Evolutionary conservation across 1,140 invertebrate species (phyloP), one percentile per base, ranked within the genome.

Genomic region (Drosophila sulfurigaster): DNA sequence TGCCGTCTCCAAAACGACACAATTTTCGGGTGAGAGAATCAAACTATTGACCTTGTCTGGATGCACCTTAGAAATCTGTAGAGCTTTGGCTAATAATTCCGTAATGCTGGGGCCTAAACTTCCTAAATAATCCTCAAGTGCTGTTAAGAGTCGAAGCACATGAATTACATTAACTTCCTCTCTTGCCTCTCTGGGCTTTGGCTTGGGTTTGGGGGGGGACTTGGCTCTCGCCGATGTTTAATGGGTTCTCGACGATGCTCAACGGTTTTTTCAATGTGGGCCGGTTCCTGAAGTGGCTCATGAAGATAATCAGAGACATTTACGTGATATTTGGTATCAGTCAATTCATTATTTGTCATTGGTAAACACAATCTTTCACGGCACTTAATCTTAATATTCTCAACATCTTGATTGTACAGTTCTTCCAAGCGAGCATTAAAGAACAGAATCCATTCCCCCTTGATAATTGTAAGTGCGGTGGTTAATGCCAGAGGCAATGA

Each of bases 391-490:
- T 91, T 92, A 2, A 92, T 82, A 20, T 80, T 71, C 57, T 91
- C 79, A n/a, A 91, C 57, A 13, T 77, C 81, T 51, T 95, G 94
- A 15, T 94, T 94, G 81, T 96, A 95, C 1, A 97, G 91, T 71
- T 96, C 95, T 28, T 95, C 94, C 94, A 97, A 96, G 10, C 96
- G 94, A 49, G 94, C 94, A 77, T 96, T 96, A 96, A 96, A 97
- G 86, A 94, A 97, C 20, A 94, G 92, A 64, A 97, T 96, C 97
- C 97, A 97, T 80, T 97, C 96, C 5, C 5, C 96, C 96, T 85
- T 97, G 97, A 87, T 96, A 97, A 87, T 97, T 96, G 86, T 97
- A 95, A 46, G 95, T 95, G 7, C 94, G 94, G 5, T 96, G 95
- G 89, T 97, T 96, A 25, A 95, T 94, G 79, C 96, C 95, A 60